phyloP scores from a whole-genome alignment of 2,113 vertebrate species.

The Phalacrocorax brasilianus region DNA sequence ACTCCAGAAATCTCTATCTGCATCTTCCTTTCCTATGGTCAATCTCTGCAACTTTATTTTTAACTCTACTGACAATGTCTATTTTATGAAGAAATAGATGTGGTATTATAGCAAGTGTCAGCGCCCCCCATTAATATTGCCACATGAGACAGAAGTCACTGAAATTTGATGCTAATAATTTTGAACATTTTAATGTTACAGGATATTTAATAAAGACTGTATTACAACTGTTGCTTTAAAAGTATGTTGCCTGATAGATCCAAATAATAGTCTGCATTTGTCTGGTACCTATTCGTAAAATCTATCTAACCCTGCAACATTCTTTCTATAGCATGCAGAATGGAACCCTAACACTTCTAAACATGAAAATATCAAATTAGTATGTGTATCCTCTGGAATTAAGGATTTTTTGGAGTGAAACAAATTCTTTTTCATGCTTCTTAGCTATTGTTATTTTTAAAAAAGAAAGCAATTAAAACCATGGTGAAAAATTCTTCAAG shows the following conservation, averaged over 20 bases:
- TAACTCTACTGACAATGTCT: neutral
- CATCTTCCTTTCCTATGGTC: neutral
- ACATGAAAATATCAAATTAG: neutral
- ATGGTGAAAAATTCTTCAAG: neutral
- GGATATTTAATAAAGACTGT: neutral
- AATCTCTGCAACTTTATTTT: neutral
- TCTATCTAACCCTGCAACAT: neutral
- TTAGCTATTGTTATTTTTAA: neutral
- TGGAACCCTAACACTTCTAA: neutral
- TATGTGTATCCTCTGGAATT: neutral
- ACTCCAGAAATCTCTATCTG: neutral
- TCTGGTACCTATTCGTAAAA: neutral
- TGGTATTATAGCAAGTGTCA: neutral
- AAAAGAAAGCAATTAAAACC: conserved; percentile 22
- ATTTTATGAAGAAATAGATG: neutral
- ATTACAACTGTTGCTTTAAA: neutral
- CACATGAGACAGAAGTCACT: neutral
- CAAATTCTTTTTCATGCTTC: conserved; percentile 12
- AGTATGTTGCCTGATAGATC: neutral
- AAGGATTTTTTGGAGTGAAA: neutral
- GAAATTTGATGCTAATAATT: neutral
- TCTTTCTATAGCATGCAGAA: neutral
- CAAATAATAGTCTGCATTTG: neutral
- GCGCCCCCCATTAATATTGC: neutral
- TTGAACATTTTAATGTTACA: neutral